Evolutionary conservation across 2,888 invertebrate species (phyloP).

Genomic region (Lucinisca nassula): DNA sequence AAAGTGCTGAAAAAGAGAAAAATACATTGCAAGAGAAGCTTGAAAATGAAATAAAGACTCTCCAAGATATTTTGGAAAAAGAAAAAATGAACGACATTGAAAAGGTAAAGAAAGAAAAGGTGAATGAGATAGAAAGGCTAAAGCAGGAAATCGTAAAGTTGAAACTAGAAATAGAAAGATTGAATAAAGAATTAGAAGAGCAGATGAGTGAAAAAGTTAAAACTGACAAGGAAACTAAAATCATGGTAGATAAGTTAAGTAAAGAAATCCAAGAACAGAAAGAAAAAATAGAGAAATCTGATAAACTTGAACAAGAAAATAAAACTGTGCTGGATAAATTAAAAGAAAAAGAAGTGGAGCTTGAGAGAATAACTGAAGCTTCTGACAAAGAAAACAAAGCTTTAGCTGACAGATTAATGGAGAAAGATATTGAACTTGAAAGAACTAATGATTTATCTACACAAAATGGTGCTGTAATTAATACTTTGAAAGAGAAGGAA

Average conservation of each 20-base stretch:
- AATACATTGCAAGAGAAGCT: conserved; percentile 40
- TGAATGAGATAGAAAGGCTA: conserved; percentile 64
- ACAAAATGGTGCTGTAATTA: background rate
- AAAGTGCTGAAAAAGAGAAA: background rate
- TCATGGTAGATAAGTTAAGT: conserved; percentile 22
- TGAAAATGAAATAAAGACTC: conserved; percentile 58
- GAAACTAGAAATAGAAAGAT: conserved; percentile 42
- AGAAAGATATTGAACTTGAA: background rate
- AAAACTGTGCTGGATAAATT: conserved; percentile 50
- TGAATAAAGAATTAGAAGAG: conserved; percentile 46
- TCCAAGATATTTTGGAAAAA: conserved; percentile 61
- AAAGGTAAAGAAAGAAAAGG: conserved; percentile 60
- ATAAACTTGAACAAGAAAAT: conserved; percentile 50
- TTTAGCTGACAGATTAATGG: background rate
- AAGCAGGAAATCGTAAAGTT: conserved; percentile 57
- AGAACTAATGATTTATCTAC: background rate
- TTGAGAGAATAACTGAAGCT: conserved; percentile 17
- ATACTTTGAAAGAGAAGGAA: conserved; percentile 35
- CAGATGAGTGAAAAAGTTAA: background rate
- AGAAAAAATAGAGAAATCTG: conserved; percentile 30
- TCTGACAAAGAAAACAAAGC: conserved; percentile 1
- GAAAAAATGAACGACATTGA: conserved; percentile 64
- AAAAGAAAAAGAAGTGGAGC: conserved; percentile 51
- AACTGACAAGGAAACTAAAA: conserved; percentile 32
- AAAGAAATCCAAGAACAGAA: conserved; percentile 43